phyloP scores from a whole-genome alignment of 2,888 invertebrate genomes.

The Plutella xylostella region DNA sequence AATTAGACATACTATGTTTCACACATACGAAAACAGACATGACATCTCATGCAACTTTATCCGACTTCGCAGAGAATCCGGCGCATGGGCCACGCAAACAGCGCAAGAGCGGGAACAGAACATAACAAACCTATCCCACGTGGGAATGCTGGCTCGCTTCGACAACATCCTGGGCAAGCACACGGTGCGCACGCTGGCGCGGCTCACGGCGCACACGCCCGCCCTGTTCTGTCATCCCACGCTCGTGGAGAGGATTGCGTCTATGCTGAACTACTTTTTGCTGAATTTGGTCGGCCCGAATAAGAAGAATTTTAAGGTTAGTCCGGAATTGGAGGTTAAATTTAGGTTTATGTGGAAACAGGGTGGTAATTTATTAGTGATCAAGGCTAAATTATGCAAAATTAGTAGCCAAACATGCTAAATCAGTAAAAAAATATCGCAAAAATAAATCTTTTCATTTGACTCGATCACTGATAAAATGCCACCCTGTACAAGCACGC shows the following conservation, averaged over 20 bases:
- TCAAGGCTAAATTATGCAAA: not conserved
- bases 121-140: constrained; percentile 76
- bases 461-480: too few relatives aligned
- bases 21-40: too few relatives aligned
- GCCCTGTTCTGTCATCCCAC: constrained; percentile 89
- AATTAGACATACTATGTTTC: too few relatives aligned
- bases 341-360: too few relatives aligned
- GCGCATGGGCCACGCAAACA: constrained; percentile 80
- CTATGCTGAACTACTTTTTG: constrained; percentile 96
- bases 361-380: too few relatives aligned
- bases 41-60: too few relatives aligned
- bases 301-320: constrained; percentile 91
- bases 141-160: constrained; percentile 87
- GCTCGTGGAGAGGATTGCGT: constrained; percentile 92
- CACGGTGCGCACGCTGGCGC: constrained; percentile 86
- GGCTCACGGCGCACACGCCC: constrained; percentile 80
- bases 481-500: too few relatives aligned
- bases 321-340: too few relatives aligned
- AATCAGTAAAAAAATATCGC: too few relatives aligned
- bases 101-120: constrained; percentile 81
- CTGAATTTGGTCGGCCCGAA: constrained; percentile 91
- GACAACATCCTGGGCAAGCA: constrained; percentile 93
- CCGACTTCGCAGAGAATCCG: constrained; percentile 67
- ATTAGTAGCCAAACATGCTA: not conserved
- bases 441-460: too few relatives aligned